Percentiles rank a stretch among this genome's conserved stretches.
Conservation (phyloP, 2,888 invertebrate genomes). For the Lasioglossum vierecki region DNA sequence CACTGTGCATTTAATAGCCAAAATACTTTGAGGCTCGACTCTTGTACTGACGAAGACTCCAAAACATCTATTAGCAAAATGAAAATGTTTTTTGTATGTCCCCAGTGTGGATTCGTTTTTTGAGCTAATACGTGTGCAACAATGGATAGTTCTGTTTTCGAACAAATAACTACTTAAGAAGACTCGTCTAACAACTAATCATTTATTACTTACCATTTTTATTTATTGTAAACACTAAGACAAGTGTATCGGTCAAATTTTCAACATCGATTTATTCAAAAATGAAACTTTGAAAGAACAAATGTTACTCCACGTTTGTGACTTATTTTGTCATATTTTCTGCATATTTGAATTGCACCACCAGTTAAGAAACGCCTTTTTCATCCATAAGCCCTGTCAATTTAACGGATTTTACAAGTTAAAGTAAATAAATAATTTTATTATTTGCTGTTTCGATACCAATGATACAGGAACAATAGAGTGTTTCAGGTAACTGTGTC, state of each 20-base stretch:
- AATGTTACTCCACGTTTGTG: background rate
- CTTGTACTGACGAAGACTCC: background rate
- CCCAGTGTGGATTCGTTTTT: background rate
- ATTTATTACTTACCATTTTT: background rate
- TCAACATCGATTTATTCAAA: background rate
- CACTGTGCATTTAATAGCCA: slow-evolving; percentile 2
- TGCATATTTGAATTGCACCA: background rate
- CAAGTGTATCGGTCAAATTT: background rate
- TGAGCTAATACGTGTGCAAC: no score
- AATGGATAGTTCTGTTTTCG: background rate
- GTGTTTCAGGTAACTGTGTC: background rate
- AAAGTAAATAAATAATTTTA: background rate
- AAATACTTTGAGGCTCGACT: background rate
- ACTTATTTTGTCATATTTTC: background rate
- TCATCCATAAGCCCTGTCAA: background rate
- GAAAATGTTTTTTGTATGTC: background rate
- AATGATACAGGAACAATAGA: background rate
- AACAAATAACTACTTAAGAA: background rate
- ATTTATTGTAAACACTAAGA: background rate
- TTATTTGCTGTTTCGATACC: background rate
- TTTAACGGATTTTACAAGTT: background rate
- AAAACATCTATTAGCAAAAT: background rate
- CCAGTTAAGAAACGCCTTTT: background rate
- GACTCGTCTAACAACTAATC: background rate
- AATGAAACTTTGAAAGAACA: background rate